These are phyloP conservation scores for Drosophila melanogaster DNA, from an alignment of 1,140 invertebrate genomes.

Conservation along the genomic window DNA sequence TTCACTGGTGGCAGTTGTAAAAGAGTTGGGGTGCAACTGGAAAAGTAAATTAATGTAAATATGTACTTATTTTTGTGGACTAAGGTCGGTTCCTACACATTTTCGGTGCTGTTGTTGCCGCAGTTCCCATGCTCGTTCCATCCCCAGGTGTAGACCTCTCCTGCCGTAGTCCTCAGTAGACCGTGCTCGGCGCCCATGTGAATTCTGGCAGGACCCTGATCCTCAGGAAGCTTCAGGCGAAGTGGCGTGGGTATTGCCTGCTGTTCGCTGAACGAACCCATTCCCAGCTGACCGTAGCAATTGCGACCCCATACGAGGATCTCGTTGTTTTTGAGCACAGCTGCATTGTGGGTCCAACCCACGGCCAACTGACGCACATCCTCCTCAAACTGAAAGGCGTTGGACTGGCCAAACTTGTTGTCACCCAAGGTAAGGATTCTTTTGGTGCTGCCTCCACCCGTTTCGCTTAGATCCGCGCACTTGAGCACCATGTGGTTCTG, in stretches of 20 bases:
- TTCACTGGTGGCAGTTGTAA: constrained; percentile 61
- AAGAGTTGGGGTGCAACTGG: constrained; percentile 58
- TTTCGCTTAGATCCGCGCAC: constrained; percentile 60
- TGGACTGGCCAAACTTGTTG: constrained; percentile 89
- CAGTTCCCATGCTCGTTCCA: constrained; percentile 97
- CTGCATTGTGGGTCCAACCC: constrained; percentile 91
- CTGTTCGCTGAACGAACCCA: constrained; percentile 48
- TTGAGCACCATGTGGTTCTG: constrained; percentile 90
- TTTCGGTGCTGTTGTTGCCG: constrained; percentile 87
- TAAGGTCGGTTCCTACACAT: constrained; percentile 21
- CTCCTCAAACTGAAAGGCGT: constrained; percentile 71
- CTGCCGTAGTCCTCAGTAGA: constrained; percentile 86
- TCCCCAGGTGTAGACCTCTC: constrained; percentile 91
- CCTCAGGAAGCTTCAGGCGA: constrained; percentile 45
- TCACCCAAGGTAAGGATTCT: constrained; percentile 89
- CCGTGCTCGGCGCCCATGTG: constrained; percentile 92
- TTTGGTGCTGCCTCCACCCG: constrained; percentile 40
- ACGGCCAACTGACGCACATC: constrained; percentile 86
- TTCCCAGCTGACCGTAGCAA: constrained; percentile 90
- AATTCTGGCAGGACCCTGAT: constrained; percentile 84
- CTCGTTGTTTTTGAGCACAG: constrained; percentile 86
- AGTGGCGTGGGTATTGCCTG: constrained; percentile 59
- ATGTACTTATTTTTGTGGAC: not conserved
- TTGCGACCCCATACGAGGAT: constrained; percentile 92
- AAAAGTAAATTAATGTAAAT: constrained; percentile 5